phyloP scores from a whole-genome alignment of 2,888 invertebrate species.

The Ditylenchus weischeri region DNA sequence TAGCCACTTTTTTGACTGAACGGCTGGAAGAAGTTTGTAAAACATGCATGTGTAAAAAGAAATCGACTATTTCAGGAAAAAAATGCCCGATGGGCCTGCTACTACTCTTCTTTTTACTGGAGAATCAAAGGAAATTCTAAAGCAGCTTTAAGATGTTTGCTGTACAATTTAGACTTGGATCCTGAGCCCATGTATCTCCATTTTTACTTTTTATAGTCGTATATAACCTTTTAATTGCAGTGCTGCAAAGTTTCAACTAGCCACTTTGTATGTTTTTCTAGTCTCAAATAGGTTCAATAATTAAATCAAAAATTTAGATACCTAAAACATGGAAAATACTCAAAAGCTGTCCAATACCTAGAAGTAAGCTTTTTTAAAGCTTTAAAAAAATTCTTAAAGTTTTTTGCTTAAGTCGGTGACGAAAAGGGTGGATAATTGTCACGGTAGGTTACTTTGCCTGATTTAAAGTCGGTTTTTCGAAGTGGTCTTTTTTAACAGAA shows the following conservation, averaged over 20 bases:
- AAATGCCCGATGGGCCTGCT: constrained; percentile 8
- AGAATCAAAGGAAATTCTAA: constrained; percentile 19
- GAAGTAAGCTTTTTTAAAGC: constrained; percentile 3
- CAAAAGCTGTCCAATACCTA: constrained; percentile 12
- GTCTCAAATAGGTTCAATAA: no score
- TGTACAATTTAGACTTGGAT: constrained; percentile 1
- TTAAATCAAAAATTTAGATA: no score
- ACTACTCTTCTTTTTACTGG: constrained; percentile 20
- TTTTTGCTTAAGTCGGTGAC: no score
- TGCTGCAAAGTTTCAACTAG: constrained; percentile 21
- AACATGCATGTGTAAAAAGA: background rate
- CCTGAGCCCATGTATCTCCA: constrained; percentile 2
- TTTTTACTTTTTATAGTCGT: background rate
- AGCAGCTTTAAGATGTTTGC: constrained; percentile 11
- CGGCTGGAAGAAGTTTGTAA: constrained; percentile 5
- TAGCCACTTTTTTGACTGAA: constrained; percentile 6
- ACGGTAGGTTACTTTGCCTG: no score
- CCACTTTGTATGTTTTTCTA: constrained; percentile 2
- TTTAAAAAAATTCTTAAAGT: no score
- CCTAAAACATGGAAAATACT: constrained; percentile 11
- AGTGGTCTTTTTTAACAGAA: no score
- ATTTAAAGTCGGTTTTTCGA: background rate
- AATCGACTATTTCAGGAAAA: background rate
- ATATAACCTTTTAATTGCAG: constrained; percentile 3
- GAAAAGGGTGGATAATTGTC: no score